These are phyloP conservation scores for Myotis myotis DNA, from an alignment of 2,797 vertebrate genomes.

Conservation along the genomic window DNA sequence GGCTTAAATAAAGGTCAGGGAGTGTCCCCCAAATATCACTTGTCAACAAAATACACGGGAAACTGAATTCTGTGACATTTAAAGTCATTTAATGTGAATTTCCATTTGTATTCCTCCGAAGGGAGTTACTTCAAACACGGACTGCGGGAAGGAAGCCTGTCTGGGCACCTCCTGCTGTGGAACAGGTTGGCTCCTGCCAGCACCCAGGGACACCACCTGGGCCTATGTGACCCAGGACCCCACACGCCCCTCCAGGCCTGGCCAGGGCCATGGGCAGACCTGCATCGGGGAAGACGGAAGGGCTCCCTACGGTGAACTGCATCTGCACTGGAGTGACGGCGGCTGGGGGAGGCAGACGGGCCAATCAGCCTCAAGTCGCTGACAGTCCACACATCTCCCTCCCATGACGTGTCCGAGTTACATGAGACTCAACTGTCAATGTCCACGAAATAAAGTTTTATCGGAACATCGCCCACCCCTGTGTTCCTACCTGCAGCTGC, in stretches of 20 bases:
- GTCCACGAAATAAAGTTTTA: not conserved
- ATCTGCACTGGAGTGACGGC: not conserved
- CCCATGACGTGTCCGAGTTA: not conserved
- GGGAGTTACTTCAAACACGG: not conserved
- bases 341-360: not conserved
- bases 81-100: not conserved
- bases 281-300: too few species aligned
- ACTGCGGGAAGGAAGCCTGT: not conserved
- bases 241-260: too few species aligned
- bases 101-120: not conserved
- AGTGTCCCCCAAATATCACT: not conserved
- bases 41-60: not conserved
- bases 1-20: not conserved
- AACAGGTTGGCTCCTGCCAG: too few species aligned
- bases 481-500: not conserved
- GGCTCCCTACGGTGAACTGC: rapidly evolving
- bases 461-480: not conserved
- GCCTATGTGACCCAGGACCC: not conserved
- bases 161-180: not conserved
- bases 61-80: not conserved
- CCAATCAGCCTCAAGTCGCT: not conserved
- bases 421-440: not conserved
- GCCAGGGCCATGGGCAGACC: not conserved
- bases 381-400: not conserved
- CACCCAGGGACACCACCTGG: too few species aligned